Conservation (phyloP, 2,888 invertebrate species). For the Caenorhabditis becei region DNA sequence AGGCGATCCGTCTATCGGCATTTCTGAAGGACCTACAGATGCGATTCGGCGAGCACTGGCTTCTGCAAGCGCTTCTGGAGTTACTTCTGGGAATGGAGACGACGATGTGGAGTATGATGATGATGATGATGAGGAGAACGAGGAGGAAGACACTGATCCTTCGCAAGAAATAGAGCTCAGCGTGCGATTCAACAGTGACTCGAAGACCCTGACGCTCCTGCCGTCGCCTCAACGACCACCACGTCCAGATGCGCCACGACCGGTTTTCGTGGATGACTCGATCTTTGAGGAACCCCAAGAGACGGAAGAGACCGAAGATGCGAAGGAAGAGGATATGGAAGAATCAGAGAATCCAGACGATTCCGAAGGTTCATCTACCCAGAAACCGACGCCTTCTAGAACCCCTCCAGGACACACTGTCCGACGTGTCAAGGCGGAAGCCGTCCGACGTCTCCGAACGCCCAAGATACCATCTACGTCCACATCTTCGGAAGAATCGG, state of each 20-base stretch:
- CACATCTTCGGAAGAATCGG: background rate
- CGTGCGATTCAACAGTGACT: background rate
- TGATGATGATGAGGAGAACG: conserved; percentile 19
- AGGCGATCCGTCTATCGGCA: background rate
- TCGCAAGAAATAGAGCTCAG: conserved; percentile 22
- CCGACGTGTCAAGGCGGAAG: conserved; percentile 49
- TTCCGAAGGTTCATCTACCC: background rate
- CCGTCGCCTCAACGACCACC: conserved; percentile 18
- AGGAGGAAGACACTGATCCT: conserved; percentile 13
- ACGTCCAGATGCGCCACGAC: conserved; percentile 34
- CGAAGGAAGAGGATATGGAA: background rate
- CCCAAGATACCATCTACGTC: conserved; percentile 21
- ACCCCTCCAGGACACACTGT: conserved; percentile 20
- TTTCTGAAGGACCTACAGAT: conserved; percentile 6
- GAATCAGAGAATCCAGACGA: background rate
- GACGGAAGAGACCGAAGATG: too few species aligned
- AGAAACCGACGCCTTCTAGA: conserved; percentile 17
- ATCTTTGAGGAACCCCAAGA: too few species aligned
- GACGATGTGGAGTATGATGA: conserved; percentile 30
- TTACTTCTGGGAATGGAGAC: background rate
- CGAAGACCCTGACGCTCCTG: conserved; percentile 12
- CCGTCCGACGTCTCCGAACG: conserved; percentile 40
- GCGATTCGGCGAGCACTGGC: conserved; percentile 3
- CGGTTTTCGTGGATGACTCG: conserved; percentile 33
- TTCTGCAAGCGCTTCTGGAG: background rate